Percentiles rank a stretch among this genome's conserved stretches.
Conservation (phyloP, 1,140 invertebrate species). For the Trichonephila inaurata region DNA sequence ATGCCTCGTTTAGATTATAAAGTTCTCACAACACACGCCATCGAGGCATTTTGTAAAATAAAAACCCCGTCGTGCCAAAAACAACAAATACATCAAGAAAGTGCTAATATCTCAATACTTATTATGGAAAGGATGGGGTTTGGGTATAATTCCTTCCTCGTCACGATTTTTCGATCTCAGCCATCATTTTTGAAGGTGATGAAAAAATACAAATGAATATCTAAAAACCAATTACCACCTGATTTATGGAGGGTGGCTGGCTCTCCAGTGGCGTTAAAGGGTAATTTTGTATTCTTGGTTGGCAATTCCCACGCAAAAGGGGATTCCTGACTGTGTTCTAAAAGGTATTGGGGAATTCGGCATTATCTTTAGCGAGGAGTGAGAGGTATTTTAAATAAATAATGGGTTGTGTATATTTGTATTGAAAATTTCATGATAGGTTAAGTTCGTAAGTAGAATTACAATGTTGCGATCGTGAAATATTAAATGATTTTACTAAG, state of each 20-base stretch:
- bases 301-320: constrained; percentile 38
- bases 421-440: too few relatives aligned
- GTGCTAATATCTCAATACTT: constrained; percentile 74
- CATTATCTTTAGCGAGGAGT: background rate
- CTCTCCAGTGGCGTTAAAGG: background rate
- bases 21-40: constrained; percentile 22
- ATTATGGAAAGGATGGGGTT: constrained; percentile 17
- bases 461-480: too few relatives aligned
- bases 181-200: background rate
- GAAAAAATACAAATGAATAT: constrained; percentile 52
- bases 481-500: too few relatives aligned
- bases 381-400: too few relatives aligned
- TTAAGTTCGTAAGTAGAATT: too few relatives aligned
- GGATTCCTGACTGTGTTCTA: background rate
- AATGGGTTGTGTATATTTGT: too few relatives aligned
- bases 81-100: constrained; percentile 68
- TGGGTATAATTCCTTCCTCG: constrained; percentile 41
- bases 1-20: constrained; percentile 16
- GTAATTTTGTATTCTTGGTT: constrained; percentile 5
- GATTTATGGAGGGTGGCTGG: constrained; percentile 55
- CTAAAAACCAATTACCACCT: constrained; percentile 63
- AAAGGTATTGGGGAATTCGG: background rate
- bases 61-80: constrained; percentile 10
- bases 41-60: background rate
- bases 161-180: constrained; percentile 56